phyloP scores from a whole-genome alignment of 2,888 invertebrate species.

The Orthosia cruda region DNA sequence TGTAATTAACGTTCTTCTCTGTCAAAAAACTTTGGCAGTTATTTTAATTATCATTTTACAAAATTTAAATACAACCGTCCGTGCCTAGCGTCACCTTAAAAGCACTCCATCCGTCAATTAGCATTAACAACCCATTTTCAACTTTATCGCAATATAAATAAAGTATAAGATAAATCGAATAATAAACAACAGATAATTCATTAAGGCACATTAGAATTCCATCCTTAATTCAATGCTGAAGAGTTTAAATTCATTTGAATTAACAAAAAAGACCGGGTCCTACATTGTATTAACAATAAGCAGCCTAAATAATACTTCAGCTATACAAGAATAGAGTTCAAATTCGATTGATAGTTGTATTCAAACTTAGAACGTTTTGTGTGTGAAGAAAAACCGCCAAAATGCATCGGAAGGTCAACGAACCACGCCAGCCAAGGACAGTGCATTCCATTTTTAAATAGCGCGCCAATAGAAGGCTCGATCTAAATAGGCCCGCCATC shows the following conservation, averaged over 20 bases:
- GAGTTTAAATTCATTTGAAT: conserved; percentile 79
- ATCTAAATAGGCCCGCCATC: conserved; percentile 91
- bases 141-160: conserved; percentile 65
- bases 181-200: conserved; percentile 69
- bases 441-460: conserved; percentile 92
- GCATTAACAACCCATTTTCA: conserved; percentile 63
- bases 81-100: conserved; percentile 76
- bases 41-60: conserved; percentile 69
- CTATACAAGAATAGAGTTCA: conserved; percentile 71
- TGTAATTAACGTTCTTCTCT: conserved; percentile 65
- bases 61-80: conserved; percentile 74
- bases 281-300: conserved; percentile 67
- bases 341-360: conserved; percentile 68
- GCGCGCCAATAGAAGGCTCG: conserved; percentile 90
- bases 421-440: conserved; percentile 90
- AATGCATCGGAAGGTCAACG: conserved; percentile 92
- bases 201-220: conserved; percentile 72
- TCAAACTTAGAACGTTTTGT: conserved; percentile 79
- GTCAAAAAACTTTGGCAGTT: conserved; percentile 71
- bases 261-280: conserved; percentile 70
- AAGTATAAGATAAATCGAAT: conserved; percentile 61
- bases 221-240: conserved; percentile 75
- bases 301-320: conserved; percentile 76
- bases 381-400: conserved; percentile 85
- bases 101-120: conserved; percentile 72